Base-by-base conservation (phyloP, 1,140 invertebrate species). In the Brachionus manjavacas region DNA sequence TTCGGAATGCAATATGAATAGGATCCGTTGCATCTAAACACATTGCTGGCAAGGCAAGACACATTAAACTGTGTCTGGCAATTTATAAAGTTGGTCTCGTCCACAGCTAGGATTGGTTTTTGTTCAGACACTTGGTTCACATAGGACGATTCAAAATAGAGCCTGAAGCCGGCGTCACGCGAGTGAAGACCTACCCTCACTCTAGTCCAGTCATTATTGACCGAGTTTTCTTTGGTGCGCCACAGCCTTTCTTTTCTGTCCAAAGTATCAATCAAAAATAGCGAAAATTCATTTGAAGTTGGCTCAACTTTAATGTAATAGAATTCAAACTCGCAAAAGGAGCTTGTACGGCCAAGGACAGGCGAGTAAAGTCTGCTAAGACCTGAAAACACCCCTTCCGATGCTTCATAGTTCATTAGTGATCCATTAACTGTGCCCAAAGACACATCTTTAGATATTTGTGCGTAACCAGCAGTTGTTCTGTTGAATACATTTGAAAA, bases 231-330 rank as follows among this genome's bases (percentile, higher is more conserved):
- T 25, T 43, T 46, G 16, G 49, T 64, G 4, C 52, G 20, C 79
- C 79, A 81, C 14, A 81, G 60, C 7, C 79, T 16, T 16, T 72
- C 68, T 4, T n/a, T 41, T 2, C 68, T 28, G 12, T 72, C 68
- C n/a, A 20, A 1, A 16, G 68, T 43, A 20, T 72, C 68, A 16
- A 72, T 20, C n/a, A 81, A 25, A 39, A 46, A 60, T 14, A 76
- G 25, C 1, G 41, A 68, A 12, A 64, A 43, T 46, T 25, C 25
- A 64, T 55, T 60, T 41, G 49, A 4, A 72, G n/a, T 72, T 2
- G 83, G 28, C 7, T 46, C 39, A 35, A 60, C 93, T 93, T 94
- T 94, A 86, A 94, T 93, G 86, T 89, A 92, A 90, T 91, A 94
- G 86, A 94, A 93, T 49, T 72, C 20, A 14, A 86, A 55, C 20